Evolutionary conservation across 2,113 vertebrate genomes (phyloP).

Genomic region (Pollimyrus isidori): DNA sequence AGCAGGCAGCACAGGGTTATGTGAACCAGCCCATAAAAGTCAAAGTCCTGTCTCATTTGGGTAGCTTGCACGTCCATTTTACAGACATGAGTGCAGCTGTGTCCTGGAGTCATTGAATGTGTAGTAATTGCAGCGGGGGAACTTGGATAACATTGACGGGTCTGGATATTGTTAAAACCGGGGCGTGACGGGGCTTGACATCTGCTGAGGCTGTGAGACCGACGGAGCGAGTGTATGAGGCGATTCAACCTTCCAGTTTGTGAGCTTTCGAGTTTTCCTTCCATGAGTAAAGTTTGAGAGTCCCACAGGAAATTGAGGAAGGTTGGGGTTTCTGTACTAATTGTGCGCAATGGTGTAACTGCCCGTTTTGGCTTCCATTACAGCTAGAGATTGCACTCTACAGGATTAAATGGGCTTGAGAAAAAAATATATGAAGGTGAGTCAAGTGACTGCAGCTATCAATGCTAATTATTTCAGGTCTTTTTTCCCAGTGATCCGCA

Average conservation of each 20-base stretch:
- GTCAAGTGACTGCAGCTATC: neutral
- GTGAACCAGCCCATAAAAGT: neutral
- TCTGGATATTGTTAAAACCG: neutral
- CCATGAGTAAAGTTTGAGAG: neutral
- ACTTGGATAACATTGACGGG: neutral
- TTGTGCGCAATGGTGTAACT: neutral
- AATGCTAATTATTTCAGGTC: neutral
- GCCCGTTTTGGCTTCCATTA: neutral
- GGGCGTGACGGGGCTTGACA: neutral
- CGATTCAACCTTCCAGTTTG: conserved; percentile 3
- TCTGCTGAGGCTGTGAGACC: neutral
- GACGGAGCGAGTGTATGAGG: neutral
- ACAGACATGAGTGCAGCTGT: neutral
- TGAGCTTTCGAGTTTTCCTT: neutral
- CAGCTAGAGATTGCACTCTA: neutral
- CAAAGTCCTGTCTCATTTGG: neutral
- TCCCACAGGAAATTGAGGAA: neutral
- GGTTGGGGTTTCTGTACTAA: neutral
- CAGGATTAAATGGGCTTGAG: neutral
- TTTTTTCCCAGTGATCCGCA: neutral
- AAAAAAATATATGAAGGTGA: neutral
- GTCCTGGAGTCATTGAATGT: neutral
- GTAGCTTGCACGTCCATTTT: neutral
- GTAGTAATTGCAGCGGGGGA: neutral
- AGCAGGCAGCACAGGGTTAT: neutral